Conservation (phyloP, 2,888 invertebrate species). For the Nyleta sp. region DNA sequence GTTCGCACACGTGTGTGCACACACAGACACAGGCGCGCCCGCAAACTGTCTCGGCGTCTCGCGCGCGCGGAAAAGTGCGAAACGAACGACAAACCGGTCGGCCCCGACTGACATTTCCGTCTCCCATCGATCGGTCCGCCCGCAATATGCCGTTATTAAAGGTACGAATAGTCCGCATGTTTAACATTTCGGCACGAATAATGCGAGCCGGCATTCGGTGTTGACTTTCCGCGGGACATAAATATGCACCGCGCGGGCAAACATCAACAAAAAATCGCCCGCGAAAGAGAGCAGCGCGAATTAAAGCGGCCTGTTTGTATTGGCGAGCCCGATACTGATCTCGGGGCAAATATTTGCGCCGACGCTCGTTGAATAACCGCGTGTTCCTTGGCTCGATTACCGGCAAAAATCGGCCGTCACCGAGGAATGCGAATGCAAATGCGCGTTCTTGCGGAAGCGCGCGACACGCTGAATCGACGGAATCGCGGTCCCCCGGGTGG, state of each 20-base stretch:
- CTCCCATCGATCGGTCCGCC: slow-evolving; percentile 18
- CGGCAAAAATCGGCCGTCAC: slow-evolving; percentile 6
- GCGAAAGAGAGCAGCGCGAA: slow-evolving; percentile 28
- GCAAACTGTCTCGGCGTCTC: slow-evolving; percentile 52
- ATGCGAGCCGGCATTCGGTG: slow-evolving; percentile 32
- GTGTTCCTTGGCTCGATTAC: slow-evolving; percentile 6
- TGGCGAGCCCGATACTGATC: slow-evolving; percentile 43
- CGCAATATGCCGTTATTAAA: slow-evolving; percentile 29
- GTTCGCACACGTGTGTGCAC: slow-evolving; percentile 4
- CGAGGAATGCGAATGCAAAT: slow-evolving; percentile 17
- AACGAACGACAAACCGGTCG: slow-evolving; percentile 1
- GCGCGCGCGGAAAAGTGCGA: slow-evolving; percentile 25
- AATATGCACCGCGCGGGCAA: slow-evolving; percentile 41
- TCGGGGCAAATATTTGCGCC: slow-evolving; percentile 52
- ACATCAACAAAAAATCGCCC: slow-evolving; percentile 48
- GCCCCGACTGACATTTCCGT: not conserved
- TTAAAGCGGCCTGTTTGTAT: slow-evolving; percentile 47
- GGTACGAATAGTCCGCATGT: slow-evolving; percentile 21
- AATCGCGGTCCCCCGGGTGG: not conserved
- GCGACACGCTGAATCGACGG: slow-evolving; percentile 32
- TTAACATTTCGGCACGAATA: slow-evolving; percentile 37
- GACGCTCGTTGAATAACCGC: slow-evolving; percentile 28
- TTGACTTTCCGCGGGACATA: slow-evolving; percentile 43
- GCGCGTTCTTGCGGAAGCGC: slow-evolving; percentile 11
- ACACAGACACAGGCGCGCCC: not conserved